Conservation (phyloP, 1,140 invertebrate genomes). For the Patella vulgata region DNA sequence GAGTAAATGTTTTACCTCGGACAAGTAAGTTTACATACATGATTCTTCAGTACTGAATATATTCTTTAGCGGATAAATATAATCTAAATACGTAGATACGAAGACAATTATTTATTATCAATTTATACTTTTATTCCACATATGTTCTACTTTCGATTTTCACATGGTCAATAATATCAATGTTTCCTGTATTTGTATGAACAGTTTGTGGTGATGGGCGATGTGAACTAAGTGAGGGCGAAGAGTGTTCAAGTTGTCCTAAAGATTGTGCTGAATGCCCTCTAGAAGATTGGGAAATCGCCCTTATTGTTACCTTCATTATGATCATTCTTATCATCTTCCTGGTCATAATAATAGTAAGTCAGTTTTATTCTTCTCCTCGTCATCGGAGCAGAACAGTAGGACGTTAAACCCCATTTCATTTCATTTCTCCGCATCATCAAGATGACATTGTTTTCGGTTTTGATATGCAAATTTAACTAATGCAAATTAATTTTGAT, state of each 20-base stretch:
- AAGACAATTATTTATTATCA: background rate
- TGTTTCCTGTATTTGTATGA: constrained; percentile 3
- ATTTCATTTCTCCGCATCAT: too few species aligned
- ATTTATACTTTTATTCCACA: too few species aligned
- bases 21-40: constrained; percentile 33
- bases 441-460: too few species aligned
- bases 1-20: constrained; percentile 42
- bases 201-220: constrained; percentile 49
- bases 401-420: too few species aligned
- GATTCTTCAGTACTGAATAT: background rate
- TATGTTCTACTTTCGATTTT: too few species aligned
- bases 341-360: constrained; percentile 25
- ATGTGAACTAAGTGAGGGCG: constrained; percentile 46
- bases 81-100: background rate
- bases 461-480: too few species aligned
- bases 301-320: constrained; percentile 32
- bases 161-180: too few species aligned
- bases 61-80: background rate
- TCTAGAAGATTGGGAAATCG: constrained; percentile 38
- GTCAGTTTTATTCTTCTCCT: constrained; percentile 10
- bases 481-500: too few species aligned
- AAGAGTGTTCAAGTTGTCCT: constrained; percentile 48
- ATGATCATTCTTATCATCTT: constrained; percentile 21
- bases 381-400: constrained; percentile 2
- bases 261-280: constrained; percentile 54